phyloP scores from a whole-genome alignment of 2,888 invertebrate species.

The Brenthis ino region DNA sequence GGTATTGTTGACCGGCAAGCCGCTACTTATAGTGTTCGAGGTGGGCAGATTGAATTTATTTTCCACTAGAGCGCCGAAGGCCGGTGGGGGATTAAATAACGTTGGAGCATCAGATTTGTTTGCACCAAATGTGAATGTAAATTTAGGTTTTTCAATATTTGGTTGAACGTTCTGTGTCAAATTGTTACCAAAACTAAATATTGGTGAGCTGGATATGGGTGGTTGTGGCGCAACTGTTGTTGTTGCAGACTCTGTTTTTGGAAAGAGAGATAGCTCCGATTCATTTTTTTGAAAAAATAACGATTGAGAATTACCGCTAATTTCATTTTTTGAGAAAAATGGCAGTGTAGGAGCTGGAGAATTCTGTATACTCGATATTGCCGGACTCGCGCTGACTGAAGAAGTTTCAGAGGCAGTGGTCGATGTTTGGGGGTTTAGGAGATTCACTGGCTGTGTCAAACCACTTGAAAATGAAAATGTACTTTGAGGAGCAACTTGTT shows the following conservation, averaged over 20 bases:
- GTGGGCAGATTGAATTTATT: conserved; percentile 40
- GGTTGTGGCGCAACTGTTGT: conserved; percentile 31
- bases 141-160: conserved; percentile 55
- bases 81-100: conserved; percentile 44
- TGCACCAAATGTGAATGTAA: conserved; percentile 59
- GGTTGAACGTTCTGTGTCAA: conserved; percentile 37
- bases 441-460: conserved; percentile 34
- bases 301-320: conserved; percentile 39
- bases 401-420: conserved; percentile 28
- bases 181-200: conserved; percentile 59
- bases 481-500: conserved; percentile 39
- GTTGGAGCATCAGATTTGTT: conserved; percentile 46
- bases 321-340: conserved; percentile 41
- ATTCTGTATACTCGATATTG: conserved; percentile 38
- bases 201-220: conserved; percentile 40
- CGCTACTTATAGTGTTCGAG: conserved; percentile 27
- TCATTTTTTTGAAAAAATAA: conserved; percentile 49
- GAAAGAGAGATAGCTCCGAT: conserved; percentile 44
- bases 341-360: conserved; percentile 33
- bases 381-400: conserved; percentile 32
- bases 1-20: conserved; percentile 28
- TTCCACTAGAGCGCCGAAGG: conserved; percentile 44
- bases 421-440: conserved; percentile 46
- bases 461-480: conserved; percentile 46
- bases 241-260: conserved; percentile 42